These are phyloP conservation scores for Synodontis membranacea DNA, from an alignment of 2,113 vertebrate genomes.

Conservation along the genomic window DNA sequence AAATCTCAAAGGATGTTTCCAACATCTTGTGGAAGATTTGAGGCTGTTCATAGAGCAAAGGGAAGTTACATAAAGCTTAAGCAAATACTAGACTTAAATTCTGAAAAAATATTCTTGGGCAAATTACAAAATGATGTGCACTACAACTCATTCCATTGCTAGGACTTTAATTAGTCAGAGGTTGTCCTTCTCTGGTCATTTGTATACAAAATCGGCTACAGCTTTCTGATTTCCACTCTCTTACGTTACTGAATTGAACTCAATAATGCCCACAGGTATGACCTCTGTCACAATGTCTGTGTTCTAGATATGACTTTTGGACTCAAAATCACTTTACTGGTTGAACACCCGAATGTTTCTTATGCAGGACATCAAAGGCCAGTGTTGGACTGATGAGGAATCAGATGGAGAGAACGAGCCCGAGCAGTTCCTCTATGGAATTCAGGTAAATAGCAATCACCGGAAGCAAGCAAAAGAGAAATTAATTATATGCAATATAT, in stretches of 20 bases:
- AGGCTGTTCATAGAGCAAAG: too few species aligned
- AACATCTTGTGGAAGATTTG: not conserved
- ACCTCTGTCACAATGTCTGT: not conserved
- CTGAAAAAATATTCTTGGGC: not conserved
- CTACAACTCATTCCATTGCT: too few species aligned
- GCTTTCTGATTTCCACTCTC: too few species aligned
- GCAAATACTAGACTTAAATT: not conserved
- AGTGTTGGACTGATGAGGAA: conserved; percentile 98
- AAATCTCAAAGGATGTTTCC: not conserved
- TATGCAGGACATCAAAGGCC: conserved; percentile 92
- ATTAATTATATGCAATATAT: not conserved
- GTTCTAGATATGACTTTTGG: not conserved
- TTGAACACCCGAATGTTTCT: not conserved
- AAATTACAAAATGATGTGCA: not conserved
- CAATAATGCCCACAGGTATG: not conserved
- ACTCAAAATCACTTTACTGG: not conserved
- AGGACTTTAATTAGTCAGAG: too few species aligned
- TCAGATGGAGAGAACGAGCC: conserved; percentile 97
- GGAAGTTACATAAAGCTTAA: not conserved
- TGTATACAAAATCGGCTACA: too few species aligned
- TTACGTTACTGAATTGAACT: not conserved
- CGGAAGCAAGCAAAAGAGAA: not conserved
- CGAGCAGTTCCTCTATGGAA: conserved; percentile 95
- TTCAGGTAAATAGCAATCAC: conserved; percentile 81
- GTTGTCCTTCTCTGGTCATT: too few species aligned